phyloP scores from a whole-genome alignment of 2,113 vertebrate genomes.

The Triplophysa siluroides region DNA sequence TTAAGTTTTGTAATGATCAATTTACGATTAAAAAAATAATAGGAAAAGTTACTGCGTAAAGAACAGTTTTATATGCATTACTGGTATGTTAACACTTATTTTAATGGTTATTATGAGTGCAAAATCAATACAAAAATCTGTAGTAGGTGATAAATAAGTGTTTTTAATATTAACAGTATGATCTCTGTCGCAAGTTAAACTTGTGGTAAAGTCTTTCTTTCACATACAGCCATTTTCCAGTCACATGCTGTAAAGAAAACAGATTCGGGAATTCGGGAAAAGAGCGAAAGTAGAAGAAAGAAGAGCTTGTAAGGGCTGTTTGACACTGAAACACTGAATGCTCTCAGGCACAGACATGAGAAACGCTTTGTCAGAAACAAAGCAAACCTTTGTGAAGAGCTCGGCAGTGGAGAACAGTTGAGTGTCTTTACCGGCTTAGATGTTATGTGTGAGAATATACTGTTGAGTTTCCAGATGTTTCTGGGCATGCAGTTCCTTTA shows the following conservation, averaged over 20 bases:
- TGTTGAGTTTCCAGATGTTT: background rate
- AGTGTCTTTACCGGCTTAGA: slow-evolving; percentile 3
- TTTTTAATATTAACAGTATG: background rate
- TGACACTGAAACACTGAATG: slow-evolving; percentile 7
- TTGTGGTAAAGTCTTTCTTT: background rate
- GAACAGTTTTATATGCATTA: too few species aligned
- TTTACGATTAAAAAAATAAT: too few species aligned
- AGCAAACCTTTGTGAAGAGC: slow-evolving; percentile 18
- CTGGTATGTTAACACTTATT: too few species aligned
- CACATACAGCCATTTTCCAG: background rate
- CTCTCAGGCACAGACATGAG: slow-evolving; percentile 17
- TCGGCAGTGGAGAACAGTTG: slow-evolving; percentile 3
- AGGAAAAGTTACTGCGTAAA: too few species aligned
- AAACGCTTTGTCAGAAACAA: slow-evolving; percentile 1
- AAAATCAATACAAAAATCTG: too few species aligned
- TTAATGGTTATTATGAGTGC: too few species aligned
- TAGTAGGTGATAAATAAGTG: background rate
- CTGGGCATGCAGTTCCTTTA: background rate
- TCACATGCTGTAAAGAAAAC: slow-evolving; percentile 37
- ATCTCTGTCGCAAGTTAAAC: background rate
- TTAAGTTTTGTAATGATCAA: too few species aligned
- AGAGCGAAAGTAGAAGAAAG: slow-evolving; percentile 23
- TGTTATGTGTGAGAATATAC: slow-evolving; percentile 2
- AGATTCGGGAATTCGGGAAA: slow-evolving; percentile 35
- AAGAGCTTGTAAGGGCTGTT: slow-evolving; percentile 32